These are phyloP conservation scores for Malurus alboscapulatus DNA, from an alignment of 2,113 vertebrate species.

Conservation along the genomic window DNA sequence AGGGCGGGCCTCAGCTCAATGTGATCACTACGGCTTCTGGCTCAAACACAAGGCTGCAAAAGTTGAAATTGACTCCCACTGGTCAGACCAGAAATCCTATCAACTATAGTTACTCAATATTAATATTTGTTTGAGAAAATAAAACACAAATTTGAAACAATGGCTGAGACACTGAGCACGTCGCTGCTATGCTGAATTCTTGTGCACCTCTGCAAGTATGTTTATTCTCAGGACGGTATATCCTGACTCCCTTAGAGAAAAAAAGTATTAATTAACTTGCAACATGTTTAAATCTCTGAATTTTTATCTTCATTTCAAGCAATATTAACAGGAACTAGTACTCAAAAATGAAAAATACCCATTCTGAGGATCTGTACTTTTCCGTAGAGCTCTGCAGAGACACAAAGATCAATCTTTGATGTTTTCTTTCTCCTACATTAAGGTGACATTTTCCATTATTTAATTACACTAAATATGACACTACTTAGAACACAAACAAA, in stretches of 20 bases:
- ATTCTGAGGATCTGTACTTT: not conserved
- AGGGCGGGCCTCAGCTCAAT: not conserved
- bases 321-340: not conserved
- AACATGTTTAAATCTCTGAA: not conserved
- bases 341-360: not conserved
- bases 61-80: not conserved
- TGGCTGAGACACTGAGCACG: not conserved
- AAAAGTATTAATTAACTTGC: not conserved
- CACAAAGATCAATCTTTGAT: not conserved
- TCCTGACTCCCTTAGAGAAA: not conserved
- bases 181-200: not conserved
- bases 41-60: not conserved
- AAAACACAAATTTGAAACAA: not conserved
- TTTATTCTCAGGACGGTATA: not conserved
- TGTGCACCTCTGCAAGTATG: not conserved
- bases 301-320: not conserved
- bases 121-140: not conserved
- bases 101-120: not conserved
- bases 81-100: not conserved
- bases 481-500: not conserved
- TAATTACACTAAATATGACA: not conserved
- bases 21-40: not conserved
- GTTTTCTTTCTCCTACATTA: not conserved
- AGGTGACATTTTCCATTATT: conserved; percentile 13
- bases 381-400: not conserved